These are phyloP conservation scores for Musca vetustissima DNA, from an alignment of 1,140 invertebrate genomes.

Conservation along the genomic window DNA sequence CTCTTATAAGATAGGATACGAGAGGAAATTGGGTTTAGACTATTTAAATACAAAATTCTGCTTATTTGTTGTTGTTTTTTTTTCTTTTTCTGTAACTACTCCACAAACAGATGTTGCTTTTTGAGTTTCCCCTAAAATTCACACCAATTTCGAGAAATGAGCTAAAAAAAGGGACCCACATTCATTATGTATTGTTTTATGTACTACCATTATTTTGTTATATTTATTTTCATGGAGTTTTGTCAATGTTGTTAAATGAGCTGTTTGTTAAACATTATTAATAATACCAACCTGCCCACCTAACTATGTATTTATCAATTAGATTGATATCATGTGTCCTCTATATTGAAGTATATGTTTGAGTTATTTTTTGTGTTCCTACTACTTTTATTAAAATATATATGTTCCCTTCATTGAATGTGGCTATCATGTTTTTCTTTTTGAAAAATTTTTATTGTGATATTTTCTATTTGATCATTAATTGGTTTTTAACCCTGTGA, in stretches of 20 bases:
- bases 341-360: neutral
- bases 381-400: neutral
- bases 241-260: slow-evolving; percentile 23
- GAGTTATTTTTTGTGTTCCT: neutral
- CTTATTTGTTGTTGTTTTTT: neutral
- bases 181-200: neutral
- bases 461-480: too few species aligned
- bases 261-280: slow-evolving; percentile 12
- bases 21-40: too few species aligned
- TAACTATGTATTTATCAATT: slow-evolving; percentile 3
- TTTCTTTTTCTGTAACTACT: too few species aligned
- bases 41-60: too few species aligned
- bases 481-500: neutral
- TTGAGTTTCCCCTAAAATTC: too few species aligned
- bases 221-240: slow-evolving; percentile 4
- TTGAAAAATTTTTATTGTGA: neutral
- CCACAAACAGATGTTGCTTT: too few species aligned
- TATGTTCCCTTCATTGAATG: slow-evolving; percentile 9
- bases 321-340: neutral
- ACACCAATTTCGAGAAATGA: too few species aligned
- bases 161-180: neutral
- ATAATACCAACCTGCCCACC: neutral
- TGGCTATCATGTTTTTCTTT: slow-evolving; percentile 11
- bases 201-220: neutral
- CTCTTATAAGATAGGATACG: too few species aligned